These are phyloP conservation scores for Brachionus asplanchnoidis DNA, from an alignment of 1,140 invertebrate genomes.

Conservation along the genomic window DNA sequence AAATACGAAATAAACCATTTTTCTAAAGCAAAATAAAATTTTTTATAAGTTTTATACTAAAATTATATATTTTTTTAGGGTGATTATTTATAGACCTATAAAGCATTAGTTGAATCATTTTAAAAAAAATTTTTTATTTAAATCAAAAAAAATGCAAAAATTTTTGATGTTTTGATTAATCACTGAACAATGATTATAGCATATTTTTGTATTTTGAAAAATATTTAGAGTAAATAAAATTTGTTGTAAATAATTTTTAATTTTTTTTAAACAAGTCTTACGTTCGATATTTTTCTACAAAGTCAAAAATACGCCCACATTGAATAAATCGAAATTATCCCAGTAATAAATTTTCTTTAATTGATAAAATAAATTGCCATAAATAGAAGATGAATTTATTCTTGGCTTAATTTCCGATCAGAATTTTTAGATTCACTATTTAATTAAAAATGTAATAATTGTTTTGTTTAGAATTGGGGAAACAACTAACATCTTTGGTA, in stretches of 20 bases:
- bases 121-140: neutral
- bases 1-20: constrained; percentile 30
- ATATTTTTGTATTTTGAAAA: constrained; percentile 1
- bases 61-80: neutral
- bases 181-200: neutral
- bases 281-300: neutral
- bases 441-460: no score
- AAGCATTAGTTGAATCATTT: neutral
- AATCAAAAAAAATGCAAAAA: neutral
- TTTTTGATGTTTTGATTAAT: neutral
- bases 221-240: neutral
- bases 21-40: constrained; percentile 13
- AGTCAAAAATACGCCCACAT: no score
- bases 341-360: no score
- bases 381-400: no score
- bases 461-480: no score
- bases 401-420: no score
- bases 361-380: no score
- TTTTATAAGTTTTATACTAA: neutral
- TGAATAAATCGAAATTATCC: no score
- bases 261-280: neutral
- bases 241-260: neutral
- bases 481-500: no score
- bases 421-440: no score
- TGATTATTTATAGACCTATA: neutral